Conservation (phyloP, 2,888 invertebrate genomes). For the Thymelicus acteon region DNA sequence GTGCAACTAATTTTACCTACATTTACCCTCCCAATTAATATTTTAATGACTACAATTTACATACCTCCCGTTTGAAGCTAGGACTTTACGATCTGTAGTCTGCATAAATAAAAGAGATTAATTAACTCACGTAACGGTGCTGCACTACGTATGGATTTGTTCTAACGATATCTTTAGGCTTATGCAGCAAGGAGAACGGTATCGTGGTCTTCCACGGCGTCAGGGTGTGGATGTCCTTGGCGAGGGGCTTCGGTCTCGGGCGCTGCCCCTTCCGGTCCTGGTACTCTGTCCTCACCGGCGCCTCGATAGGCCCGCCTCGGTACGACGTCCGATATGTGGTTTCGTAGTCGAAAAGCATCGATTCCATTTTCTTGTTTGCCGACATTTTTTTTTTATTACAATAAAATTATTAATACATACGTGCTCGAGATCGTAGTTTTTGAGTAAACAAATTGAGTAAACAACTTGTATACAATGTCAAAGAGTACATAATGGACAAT, state of each 20-base stretch:
- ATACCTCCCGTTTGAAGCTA: no score
- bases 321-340: constrained; percentile 56
- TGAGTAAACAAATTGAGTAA: no score
- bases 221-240: constrained; percentile 59
- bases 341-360: constrained; percentile 57
- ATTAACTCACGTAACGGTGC: constrained; percentile 48
- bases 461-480: neutral
- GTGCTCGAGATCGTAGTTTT: no score
- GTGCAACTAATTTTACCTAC: no score
- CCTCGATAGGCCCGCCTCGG: constrained; percentile 45
- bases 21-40: no score
- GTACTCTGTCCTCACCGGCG: constrained; percentile 46
- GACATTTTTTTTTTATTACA: constrained; percentile 33
- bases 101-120: no score
- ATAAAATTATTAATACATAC: no score
- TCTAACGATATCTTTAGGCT: constrained; percentile 49
- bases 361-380: constrained; percentile 42
- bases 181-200: constrained; percentile 56
- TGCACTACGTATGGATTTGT: constrained; percentile 56
- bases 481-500: no score
- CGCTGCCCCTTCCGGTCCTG: constrained; percentile 45
- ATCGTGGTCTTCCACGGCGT: constrained; percentile 51
- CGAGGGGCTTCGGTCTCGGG: constrained; percentile 34
- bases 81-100: no score
- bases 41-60: no score